phyloP scores from a whole-genome alignment of 2,113 vertebrate genomes.

The Hypocryptadius cinnamomeus region DNA sequence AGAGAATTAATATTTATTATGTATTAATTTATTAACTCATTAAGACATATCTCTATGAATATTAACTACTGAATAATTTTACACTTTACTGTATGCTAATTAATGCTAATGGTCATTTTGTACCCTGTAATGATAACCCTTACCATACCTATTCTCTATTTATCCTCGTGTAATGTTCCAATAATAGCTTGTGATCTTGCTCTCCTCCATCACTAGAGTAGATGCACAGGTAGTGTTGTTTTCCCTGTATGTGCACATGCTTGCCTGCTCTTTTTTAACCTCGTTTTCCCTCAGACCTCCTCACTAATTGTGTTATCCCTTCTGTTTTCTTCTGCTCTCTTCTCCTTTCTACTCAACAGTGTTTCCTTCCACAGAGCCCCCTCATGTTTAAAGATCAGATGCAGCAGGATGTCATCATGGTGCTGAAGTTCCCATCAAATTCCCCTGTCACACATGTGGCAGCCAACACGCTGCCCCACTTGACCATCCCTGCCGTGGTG shows the following conservation, averaged over 20 bases:
- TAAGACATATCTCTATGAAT: not conserved
- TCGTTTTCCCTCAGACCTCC: constrained; percentile 66
- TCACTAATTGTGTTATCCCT: constrained; percentile 81
- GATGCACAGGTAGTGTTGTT: not conserved
- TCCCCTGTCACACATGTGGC: constrained; percentile 95
- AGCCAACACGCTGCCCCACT: constrained; percentile 94
- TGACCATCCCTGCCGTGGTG: constrained; percentile 90
- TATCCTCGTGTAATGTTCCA: constrained; percentile 27
- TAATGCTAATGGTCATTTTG: not conserved
- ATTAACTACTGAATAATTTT: not conserved
- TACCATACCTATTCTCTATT: constrained; percentile 35
- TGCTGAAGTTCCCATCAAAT: constrained; percentile 98
- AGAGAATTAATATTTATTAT: not conserved
- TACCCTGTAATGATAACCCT: not conserved
- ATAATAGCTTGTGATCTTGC: constrained; percentile 38
- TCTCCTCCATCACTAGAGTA: constrained; percentile 5
- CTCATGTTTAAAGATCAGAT: constrained; percentile 99
- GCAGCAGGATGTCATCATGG: constrained; percentile 99
- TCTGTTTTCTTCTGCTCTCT: constrained; percentile 73
- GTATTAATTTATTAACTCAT: not conserved
- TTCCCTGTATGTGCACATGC: constrained; percentile 60
- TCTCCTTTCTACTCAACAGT: constrained; percentile 86
- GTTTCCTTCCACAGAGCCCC: constrained; percentile 98
- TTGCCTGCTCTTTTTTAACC: constrained; percentile 65
- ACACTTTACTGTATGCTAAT: not conserved